A percentile compares a stretch with the other conserved stretches of the same genome.
phyloP scores from a whole-genome alignment of 30 jellyfish, hydroid and myxozoan genomes.

The Aurelia aurita region DNA sequence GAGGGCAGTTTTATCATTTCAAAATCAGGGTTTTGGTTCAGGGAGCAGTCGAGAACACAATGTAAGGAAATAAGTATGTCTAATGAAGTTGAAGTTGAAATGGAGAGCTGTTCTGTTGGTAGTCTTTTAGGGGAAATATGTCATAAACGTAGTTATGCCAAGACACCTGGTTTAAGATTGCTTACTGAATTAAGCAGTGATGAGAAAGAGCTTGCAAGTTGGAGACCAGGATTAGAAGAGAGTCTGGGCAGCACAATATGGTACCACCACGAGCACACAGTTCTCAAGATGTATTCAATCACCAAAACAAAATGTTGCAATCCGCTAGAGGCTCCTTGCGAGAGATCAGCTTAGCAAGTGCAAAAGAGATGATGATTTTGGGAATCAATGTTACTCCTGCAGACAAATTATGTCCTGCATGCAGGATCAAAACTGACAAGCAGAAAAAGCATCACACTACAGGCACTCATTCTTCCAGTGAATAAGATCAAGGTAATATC shows the following conservation, averaged over 20 bases:
- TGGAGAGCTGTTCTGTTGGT: conserved; percentile 34
- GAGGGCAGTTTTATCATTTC: too few species aligned
- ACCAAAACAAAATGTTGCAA: conserved; percentile 39
- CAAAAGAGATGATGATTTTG: conserved; percentile 17
- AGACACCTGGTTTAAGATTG: conserved; percentile 1
- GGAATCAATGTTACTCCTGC: conserved; percentile 14
- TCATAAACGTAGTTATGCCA: conserved; percentile 9
- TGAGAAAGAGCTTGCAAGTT: conserved; percentile 12
- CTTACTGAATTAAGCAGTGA: not conserved
- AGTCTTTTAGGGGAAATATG: conserved; percentile 9
- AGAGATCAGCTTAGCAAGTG: conserved; percentile 31
- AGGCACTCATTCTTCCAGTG: not conserved
- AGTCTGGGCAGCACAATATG: conserved; percentile 6
- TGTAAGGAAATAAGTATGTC: not conserved
- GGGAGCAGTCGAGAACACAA: too few species aligned
- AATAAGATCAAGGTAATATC: conserved; percentile 6
- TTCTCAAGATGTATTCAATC: conserved; percentile 13
- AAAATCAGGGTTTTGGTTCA: too few species aligned
- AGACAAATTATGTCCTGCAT: conserved; percentile 34
- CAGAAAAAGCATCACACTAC: not conserved
- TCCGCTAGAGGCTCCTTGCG: conserved; percentile 44
- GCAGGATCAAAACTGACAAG: conserved; percentile 28
- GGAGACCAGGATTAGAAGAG: conserved; percentile 10
- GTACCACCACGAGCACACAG: conserved; percentile 14
- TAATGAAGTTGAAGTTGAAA: conserved; percentile 8